Percentiles rank a stretch among this genome's conserved stretches.
These are phyloP conservation scores for Smutsia temminckii DNA, from an alignment of 2,797 vertebrate genomes.

Conservation along the genomic window DNA sequence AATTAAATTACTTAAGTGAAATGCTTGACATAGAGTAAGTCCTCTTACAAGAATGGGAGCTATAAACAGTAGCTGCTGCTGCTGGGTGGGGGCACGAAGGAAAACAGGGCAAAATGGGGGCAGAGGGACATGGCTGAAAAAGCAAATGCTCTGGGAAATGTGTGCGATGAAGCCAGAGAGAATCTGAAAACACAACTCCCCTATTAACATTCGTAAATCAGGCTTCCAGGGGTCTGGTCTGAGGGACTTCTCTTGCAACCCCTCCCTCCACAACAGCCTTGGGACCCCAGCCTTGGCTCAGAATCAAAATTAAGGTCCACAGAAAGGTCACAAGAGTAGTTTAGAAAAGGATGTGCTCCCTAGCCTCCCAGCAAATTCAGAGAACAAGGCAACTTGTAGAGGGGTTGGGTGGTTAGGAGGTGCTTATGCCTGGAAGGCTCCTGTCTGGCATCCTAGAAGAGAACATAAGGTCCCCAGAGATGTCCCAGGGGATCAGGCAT, in stretches of 20 bases:
- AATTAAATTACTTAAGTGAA: slow-evolving; percentile 26
- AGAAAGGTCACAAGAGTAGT: slow-evolving; percentile 26
- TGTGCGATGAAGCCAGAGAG: neutral
- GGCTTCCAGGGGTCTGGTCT: neutral
- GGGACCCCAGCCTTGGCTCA: neutral
- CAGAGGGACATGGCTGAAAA: neutral
- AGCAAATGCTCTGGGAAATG: neutral
- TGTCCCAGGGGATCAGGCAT: neutral
- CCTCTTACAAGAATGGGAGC: neutral
- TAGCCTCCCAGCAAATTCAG: neutral
- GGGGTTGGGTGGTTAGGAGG: neutral
- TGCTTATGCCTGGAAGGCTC: neutral
- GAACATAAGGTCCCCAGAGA: neutral
- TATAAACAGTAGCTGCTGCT: neutral
- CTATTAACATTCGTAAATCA: neutral
- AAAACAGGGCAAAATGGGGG: neutral
- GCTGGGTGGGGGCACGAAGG: neutral
- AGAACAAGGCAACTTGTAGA: neutral
- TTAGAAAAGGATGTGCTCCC: neutral
- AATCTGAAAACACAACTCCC: neutral
- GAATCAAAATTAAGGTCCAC: neutral
- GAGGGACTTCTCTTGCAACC: neutral
- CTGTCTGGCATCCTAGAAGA: neutral
- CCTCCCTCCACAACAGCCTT: neutral
- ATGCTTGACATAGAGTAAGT: neutral